A percentile compares a stretch with the other conserved stretches of the same genome.
Conservation (phyloP, 2,797 vertebrate genomes). For the Pachyuromys duprasi region DNA sequence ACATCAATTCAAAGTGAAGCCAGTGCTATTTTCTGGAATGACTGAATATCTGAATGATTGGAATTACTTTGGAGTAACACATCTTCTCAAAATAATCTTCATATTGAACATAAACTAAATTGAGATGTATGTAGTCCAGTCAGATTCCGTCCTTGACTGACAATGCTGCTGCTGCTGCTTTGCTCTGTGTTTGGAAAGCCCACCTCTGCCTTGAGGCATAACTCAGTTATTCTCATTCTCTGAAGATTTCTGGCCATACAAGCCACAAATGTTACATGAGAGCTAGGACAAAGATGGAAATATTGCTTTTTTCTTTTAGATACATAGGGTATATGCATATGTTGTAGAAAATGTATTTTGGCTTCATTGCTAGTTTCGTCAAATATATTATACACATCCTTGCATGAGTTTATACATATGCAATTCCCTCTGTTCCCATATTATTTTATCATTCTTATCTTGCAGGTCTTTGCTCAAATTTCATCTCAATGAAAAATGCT, state of each 20-base stretch:
- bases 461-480: slow-evolving; percentile 40
- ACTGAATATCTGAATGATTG: too few relatives aligned
- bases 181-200: neutral
- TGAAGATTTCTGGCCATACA: neutral
- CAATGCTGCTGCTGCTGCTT: neutral
- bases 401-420: neutral
- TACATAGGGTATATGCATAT: neutral
- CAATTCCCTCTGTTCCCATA: neutral
- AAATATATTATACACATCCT: neutral
- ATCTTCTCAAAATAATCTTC: slow-evolving; percentile 55
- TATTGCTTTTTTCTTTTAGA: slow-evolving; percentile 25
- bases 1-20: slow-evolving; percentile 57
- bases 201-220: neutral
- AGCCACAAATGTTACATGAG: neutral
- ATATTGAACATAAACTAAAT: slow-evolving; percentile 33
- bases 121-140: neutral
- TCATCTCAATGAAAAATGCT: slow-evolving; percentile 15
- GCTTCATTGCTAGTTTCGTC: neutral
- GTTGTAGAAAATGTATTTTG: slow-evolving; percentile 3
- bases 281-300: neutral
- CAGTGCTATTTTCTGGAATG: slow-evolving; percentile 47
- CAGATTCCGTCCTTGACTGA: neutral
- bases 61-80: too few relatives aligned
- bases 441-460: slow-evolving; percentile 24
- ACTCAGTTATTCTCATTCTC: neutral